Evolutionary conservation across 2,888 invertebrate genomes (phyloP).

Genomic region (Meteorus cinctellus): DNA sequence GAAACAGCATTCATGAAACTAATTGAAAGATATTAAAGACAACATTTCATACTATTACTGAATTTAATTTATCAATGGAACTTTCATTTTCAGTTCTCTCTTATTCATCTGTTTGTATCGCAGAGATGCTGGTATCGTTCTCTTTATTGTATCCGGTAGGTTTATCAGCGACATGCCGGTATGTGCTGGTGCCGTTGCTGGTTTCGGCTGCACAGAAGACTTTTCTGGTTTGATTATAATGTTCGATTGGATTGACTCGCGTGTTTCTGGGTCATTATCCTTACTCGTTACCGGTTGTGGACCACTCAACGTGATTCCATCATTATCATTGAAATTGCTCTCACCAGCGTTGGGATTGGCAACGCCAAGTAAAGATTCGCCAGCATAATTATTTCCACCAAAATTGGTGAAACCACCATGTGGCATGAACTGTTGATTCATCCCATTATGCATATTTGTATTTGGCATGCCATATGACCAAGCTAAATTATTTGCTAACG

Average conservation of each 20-base stretch:
- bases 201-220: neutral
- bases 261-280: neutral
- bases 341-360: neutral
- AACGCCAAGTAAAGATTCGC: neutral
- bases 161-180: neutral
- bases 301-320: neutral
- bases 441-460: neutral
- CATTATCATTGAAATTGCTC: neutral
- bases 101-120: slow-evolving; percentile 8
- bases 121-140: slow-evolving; percentile 8
- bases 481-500: neutral
- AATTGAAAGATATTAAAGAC: neutral
- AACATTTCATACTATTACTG: neutral
- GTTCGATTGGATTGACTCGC: neutral
- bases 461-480: neutral
- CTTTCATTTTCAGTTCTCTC: neutral
- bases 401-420: neutral
- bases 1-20: neutral
- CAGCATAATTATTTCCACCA: neutral
- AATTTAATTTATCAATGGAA: neutral
- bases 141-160: slow-evolving; percentile 38
- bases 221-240: neutral
- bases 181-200: neutral
- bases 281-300: neutral
- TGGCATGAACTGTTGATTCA: neutral